Evolutionary conservation across 2,888 invertebrate genomes (phyloP), one percentile per base, ranked within the genome.

Genomic region (Rotaria macrura): DNA sequence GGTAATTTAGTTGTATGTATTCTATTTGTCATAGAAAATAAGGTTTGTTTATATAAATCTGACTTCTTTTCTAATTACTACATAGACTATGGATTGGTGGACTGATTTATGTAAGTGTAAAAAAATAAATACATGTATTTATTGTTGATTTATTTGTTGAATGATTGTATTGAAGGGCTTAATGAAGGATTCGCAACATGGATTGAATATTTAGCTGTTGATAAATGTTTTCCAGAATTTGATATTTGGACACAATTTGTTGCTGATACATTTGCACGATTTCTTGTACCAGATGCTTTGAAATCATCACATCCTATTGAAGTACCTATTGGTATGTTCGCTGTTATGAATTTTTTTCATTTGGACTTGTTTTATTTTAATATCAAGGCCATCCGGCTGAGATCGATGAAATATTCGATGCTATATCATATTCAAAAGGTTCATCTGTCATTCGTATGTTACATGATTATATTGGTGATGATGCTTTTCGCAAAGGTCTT

Each of bases 231-330:
- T 90, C 97, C 97, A 0, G 95, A 97, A 89, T 97, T 95, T 92
- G 95, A 97, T 89, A 96, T 97, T 89, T 97, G 97, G 96, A 95
- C 95, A 5, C 96, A 96, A 91, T 98, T 97, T 92, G 95, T 96
- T 0, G 95, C 95, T 34, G 94, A 95, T 89, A 95, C 94, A 88
- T 94, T 95, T 89, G 94, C 83, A 12, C 57, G 86, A 52, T 97
- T 96, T 34, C 89, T 92, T 85, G 89, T 95, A 88, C 92, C 97
- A 87, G 97, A 97, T 91, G 91, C 92, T 10, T 92, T 97, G 87
- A 94, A 95, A 89, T 96, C 94, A 90, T 96, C 96, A 72, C 97
- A 98, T 92, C 96, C 98, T 0, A 96, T 98, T 88, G 97, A 97
- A 92, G 96, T 96, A 85, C 86, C 88, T 85, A 25, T 74, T 29